Conservation (phyloP, 2,113 vertebrate genomes). For the Abramis brama region DNA sequence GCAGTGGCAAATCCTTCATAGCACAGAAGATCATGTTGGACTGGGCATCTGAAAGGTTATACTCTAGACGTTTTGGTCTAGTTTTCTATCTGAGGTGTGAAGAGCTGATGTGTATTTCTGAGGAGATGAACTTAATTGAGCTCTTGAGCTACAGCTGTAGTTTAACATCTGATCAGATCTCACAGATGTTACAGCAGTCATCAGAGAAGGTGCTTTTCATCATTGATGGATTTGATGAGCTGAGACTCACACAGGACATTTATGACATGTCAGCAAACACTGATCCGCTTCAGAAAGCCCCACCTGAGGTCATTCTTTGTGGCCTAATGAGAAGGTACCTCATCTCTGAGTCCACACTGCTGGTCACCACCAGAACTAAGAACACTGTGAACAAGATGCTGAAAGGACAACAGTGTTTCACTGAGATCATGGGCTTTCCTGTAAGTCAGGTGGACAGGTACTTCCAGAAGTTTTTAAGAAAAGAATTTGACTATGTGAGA, state of each 20-base stretch:
- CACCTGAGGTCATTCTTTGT: constrained; percentile 55
- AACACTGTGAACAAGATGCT: too few species aligned
- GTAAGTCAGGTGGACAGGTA: background rate
- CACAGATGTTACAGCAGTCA: constrained; percentile 48
- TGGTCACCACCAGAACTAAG: too few species aligned
- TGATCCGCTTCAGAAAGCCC: background rate
- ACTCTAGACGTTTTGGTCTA: too few species aligned
- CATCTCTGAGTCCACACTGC: too few species aligned
- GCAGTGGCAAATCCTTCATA: constrained; percentile 71
- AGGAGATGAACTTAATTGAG: constrained; percentile 51
- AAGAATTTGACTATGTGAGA: background rate
- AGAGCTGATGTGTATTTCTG: constrained; percentile 41
- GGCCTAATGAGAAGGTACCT: too few species aligned
- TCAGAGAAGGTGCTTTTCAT: constrained; percentile 65
- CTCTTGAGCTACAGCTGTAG: constrained; percentile 55
- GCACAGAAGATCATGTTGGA: constrained; percentile 68
- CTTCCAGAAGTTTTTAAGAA: constrained; percentile 2
- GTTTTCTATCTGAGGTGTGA: constrained; percentile 69
- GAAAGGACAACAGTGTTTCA: too few species aligned
- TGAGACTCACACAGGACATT: too few species aligned
- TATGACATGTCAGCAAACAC: too few species aligned
- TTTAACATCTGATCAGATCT: fast-evolving
- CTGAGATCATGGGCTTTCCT: too few species aligned
- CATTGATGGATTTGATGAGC: constrained; percentile 59
- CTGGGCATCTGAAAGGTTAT: constrained; percentile 53